Percentiles rank a stretch among this genome's conserved stretches.
phyloP scores from a whole-genome alignment of 2,113 vertebrate species.

The Zosterops borbonicus region DNA sequence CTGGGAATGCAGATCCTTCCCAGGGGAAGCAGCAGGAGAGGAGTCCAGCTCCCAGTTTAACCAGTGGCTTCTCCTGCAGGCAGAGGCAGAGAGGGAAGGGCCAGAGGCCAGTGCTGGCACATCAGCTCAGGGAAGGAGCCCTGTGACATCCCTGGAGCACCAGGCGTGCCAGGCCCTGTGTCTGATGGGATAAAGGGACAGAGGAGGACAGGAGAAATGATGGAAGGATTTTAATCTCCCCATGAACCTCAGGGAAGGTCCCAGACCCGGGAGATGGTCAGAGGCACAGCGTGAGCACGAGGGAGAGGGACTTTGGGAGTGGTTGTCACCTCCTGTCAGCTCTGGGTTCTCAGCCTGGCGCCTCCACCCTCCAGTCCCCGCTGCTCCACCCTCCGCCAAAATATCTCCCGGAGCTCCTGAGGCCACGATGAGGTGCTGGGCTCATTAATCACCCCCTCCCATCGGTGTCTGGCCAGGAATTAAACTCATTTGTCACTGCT shows the following conservation, averaged over 20 bases:
- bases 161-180: rapidly evolving
- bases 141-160: not conserved
- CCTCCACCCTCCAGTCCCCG: not conserved
- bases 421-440: rapidly evolving
- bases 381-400: not conserved
- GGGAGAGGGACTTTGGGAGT: not conserved
- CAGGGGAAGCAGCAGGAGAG: not conserved
- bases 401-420: not conserved
- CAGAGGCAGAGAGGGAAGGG: not conserved
- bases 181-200: not conserved
- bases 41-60: not conserved
- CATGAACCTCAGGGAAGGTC: not conserved
- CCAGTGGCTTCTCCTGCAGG: not conserved
- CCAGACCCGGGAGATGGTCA: not conserved
- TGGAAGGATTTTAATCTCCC: not conserved
- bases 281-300: not conserved
- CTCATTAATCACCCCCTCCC: conserved; percentile 43
- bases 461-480: conserved; percentile 20
- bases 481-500: conserved; percentile 47
- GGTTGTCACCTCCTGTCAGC: not conserved
- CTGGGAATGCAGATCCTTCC: not conserved
- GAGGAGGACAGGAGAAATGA: not conserved
- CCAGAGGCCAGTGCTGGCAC: not conserved
- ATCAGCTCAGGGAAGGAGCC: not conserved
- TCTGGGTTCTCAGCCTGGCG: rapidly evolving